Percentiles rank a stretch among this genome's conserved stretches.
Evolutionary conservation across 2,888 invertebrate species (phyloP).

Genomic region (Cylindroiulus punctatus): DNA sequence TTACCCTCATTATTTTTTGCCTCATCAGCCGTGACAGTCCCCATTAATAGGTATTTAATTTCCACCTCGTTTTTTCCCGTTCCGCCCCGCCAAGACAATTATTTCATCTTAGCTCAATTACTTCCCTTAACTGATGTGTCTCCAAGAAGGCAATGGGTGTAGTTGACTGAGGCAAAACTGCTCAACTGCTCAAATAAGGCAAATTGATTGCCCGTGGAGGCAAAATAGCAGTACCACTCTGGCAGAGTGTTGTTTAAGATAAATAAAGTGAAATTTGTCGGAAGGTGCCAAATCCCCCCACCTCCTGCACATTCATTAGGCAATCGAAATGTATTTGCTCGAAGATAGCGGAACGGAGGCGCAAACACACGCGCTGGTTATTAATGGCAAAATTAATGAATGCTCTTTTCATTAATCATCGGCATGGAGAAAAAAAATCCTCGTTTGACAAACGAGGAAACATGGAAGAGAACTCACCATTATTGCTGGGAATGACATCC

Average conservation of each 20-base stretch:
- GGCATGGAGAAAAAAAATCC: conserved; percentile 12
- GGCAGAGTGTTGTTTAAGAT: background rate
- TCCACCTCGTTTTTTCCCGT: background rate
- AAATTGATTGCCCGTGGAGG: background rate
- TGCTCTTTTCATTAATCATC: conserved; percentile 46
- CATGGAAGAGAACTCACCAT: conserved; percentile 62
- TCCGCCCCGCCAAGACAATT: background rate
- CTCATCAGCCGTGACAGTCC: background rate
- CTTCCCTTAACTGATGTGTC: background rate
- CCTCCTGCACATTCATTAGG: conserved; percentile 26
- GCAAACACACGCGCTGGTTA: conserved; percentile 23
- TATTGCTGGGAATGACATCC: conserved; percentile 72
- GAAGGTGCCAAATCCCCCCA: no score
- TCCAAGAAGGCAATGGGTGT: background rate
- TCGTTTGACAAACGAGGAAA: conserved; percentile 43
- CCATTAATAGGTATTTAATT: conserved; percentile 2
- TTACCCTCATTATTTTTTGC: conserved; percentile 10
- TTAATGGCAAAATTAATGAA: conserved; percentile 48
- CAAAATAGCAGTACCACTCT: background rate
- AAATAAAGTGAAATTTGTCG: conserved; percentile 3
- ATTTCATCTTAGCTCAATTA: conserved; percentile 18
- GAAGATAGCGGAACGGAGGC: background rate
- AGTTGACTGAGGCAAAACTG: conserved; percentile 8
- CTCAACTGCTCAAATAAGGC: background rate
- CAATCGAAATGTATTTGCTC: conserved; percentile 2